These are phyloP conservation scores for Anoplophora glabripennis DNA, from an alignment of 1,140 invertebrate species.

Conservation along the genomic window DNA sequence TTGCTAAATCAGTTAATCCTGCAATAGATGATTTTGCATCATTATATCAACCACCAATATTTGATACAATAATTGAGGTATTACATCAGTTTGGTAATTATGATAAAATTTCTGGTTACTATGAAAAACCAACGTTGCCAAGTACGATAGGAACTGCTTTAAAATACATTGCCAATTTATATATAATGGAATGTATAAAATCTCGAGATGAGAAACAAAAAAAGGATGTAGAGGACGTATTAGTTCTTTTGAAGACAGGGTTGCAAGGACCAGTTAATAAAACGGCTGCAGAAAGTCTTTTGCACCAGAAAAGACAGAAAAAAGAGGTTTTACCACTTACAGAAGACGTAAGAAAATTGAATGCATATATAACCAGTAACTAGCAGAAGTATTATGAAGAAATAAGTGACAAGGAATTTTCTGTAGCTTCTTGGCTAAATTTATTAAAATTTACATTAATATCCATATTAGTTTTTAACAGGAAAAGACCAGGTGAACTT, in stretches of 20 bases:
- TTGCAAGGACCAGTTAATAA: background rate
- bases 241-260: background rate
- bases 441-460: too few relatives aligned
- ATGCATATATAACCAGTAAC: slow-evolving; percentile 2
- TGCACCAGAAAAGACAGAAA: slow-evolving; percentile 8
- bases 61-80: too few relatives aligned
- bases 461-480: too few relatives aligned
- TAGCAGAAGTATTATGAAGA: too few relatives aligned
- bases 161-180: slow-evolving; percentile 2
- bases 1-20: too few relatives aligned
- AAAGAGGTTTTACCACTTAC: slow-evolving; percentile 5
- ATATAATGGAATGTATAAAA: slow-evolving; percentile 4
- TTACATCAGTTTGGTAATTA: too few relatives aligned
- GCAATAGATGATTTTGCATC: too few relatives aligned
- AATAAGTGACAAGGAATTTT: too few relatives aligned
- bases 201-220: background rate
- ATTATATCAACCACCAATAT: too few relatives aligned
- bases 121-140: slow-evolving; percentile 3
- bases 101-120: too few relatives aligned
- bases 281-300: slow-evolving; percentile 16
- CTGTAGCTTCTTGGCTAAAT: too few relatives aligned
- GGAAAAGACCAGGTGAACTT: too few relatives aligned
- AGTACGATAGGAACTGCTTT: slow-evolving; percentile 5
- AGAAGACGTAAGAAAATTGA: slow-evolving; percentile 14
- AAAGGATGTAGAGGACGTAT: slow-evolving; percentile 5